Base-by-base conservation (phyloP, 1,140 invertebrate species). In the Triops longicaudatus region DNA sequence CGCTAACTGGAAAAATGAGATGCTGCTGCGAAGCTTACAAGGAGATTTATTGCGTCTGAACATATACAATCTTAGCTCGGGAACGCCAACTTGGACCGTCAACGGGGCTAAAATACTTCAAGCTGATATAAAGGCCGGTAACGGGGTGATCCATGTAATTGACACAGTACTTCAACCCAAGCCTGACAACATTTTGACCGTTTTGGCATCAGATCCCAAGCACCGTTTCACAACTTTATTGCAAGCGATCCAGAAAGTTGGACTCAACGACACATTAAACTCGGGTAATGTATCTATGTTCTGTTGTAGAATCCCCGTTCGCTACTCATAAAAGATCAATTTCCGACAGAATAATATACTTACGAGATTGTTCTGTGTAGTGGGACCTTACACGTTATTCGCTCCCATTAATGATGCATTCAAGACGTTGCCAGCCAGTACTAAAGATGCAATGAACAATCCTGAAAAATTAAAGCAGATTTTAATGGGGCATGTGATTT, bases 111-210 rank as follows among this genome's bases (percentile, higher is more conserved):
- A 89, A 82, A 87, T 96, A 4, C 83, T 90, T 27, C 92, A 93
- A 82, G 89, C 91, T 80, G 92, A 95, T 82, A 91, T 78, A 87
- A 90, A 80, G 90, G 94, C 81, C 90, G 92, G 43, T 87, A 95
- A 88, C 92, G 93, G 83, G 31, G 88, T 95, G 72, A 92, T 94
- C 0, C 93, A 96, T 82, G 90, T 93, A 0, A 88, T 96, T 0
- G 93, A 95, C 83, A 87, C 92, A 78, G 93, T 95, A 0, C 92
- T 96, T 89, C 94, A 94, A 84, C 93, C 93, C 3, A 85, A 93
- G 77, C 92, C 92, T 0, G 92, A 93, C 17, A 92, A 93, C 85
- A 84, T 94, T 43, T 86, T 93, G 14, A 91, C 93, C 82, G 93
- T 92, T 0, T 84, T 94, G 42, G 91, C 92, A 81, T 91, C 92